A percentile compares a stretch with the other conserved stretches of the same genome.
These are phyloP conservation scores for Ceratotherium simum DNA, from an alignment of 2,113 vertebrate genomes.

Conservation along the genomic window DNA sequence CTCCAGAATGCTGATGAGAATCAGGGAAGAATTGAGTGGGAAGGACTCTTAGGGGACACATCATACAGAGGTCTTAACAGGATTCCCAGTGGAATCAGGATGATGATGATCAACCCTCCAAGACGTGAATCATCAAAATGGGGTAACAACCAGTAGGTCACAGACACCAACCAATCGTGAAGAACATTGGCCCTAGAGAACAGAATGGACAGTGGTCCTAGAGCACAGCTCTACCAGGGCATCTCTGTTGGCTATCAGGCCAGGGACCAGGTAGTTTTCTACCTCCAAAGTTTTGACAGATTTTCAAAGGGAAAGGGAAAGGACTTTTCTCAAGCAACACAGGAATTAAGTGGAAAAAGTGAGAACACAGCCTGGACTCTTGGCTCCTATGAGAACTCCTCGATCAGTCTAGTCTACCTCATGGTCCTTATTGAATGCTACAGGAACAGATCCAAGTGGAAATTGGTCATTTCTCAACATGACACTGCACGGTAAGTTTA, in stretches of 20 bases:
- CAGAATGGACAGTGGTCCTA: not conserved
- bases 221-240: accelerated
- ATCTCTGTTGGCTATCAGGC: not conserved
- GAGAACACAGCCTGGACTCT: not conserved
- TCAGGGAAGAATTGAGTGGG: not conserved
- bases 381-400: not conserved
- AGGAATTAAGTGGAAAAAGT: not conserved
- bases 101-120: not conserved
- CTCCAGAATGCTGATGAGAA: not conserved
- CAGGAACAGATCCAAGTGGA: not conserved
- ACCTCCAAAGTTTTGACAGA: not conserved
- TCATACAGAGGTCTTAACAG: not conserved
- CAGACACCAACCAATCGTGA: not conserved
- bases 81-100: not conserved
- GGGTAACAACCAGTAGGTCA: too few species aligned
- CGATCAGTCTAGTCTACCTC: not conserved
- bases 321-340: not conserved
- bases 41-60: not conserved
- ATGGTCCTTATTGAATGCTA: not conserved
- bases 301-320: not conserved
- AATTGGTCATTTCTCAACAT: not conserved
- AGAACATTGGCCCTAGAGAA: not conserved
- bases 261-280: not conserved
- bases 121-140: not conserved
- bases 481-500: not conserved